Evolutionary conservation across 2,113 vertebrate species (phyloP).

Genomic region (Paracanthobrama guichenoti): DNA sequence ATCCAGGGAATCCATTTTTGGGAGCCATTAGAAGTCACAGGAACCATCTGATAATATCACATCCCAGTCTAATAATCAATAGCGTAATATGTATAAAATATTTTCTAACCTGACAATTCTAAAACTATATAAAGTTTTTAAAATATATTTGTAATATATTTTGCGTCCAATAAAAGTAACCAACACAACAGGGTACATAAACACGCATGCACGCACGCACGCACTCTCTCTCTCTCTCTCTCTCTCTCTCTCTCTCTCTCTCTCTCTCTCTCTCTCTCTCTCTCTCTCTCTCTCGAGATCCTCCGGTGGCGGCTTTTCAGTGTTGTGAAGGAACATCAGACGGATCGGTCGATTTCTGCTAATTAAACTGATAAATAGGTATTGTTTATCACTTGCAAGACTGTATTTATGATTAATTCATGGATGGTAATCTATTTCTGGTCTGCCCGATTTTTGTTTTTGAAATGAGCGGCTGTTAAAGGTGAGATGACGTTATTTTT

Average conservation of each 20-base stretch:
- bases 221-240: not conserved
- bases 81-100: not conserved
- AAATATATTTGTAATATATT: too few relatives aligned
- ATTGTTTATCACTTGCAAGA: not conserved
- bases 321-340: not conserved
- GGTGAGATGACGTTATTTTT: constrained; percentile 11
- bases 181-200: not conserved
- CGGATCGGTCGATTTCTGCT: not conserved
- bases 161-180: not conserved
- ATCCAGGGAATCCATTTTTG: not conserved
- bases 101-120: not conserved
- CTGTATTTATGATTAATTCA: not conserved
- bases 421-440: not conserved
- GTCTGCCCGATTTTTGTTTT: not conserved
- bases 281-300: not conserved
- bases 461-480: not conserved
- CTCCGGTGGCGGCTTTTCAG: not conserved
- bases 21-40: not conserved
- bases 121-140: too few relatives aligned
- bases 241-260: not conserved
- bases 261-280: not conserved
- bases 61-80: not conserved
- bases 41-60: not conserved
- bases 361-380: not conserved
- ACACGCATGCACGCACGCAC: not conserved